Evolutionary conservation across 2,797 vertebrate genomes (phyloP), one percentile per base, ranked within the genome.

Genomic region (Pangasius macronema): DNA sequence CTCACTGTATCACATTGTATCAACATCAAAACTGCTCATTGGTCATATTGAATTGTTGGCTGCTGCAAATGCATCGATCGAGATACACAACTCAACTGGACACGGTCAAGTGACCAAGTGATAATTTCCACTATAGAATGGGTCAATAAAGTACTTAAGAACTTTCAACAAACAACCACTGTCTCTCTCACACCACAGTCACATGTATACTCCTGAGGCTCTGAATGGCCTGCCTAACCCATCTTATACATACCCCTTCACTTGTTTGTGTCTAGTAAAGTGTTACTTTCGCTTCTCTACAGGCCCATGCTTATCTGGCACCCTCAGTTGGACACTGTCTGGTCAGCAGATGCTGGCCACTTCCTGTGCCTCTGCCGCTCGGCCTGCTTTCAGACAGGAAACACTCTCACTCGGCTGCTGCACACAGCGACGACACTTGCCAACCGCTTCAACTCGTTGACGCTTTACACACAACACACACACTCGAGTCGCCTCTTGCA

Each of bases 321-420:
- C 92, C 93, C 92, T 92, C 92, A 87, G 91, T 92, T 91, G 91
- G 89, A 88, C 89, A 83, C 87, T 82, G 82, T 91, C 87, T 88
- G 90, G 91, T 92, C 89, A 92, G 87, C 87, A 91, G 92, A 91
- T 63, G 90, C 92, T 95, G 95, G 94, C 95, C 95, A 96, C 96
- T 96, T 96, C 95, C 95, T 95, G 92, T 90, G 91, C 70, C 83
- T 85, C 83, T 87, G 85, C 83, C 86, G 87, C 84, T 57, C 83
- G 46, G 63, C 39, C 88, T 90, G 86, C 87, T 86, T 86, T 90
- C 84, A 88, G 88, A 89, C 87, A 89, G 88, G 88, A 91, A 88
- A 76, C 70, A 85, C 84, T 61, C 73, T 22, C 22, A 86, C 67
- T 53, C 80, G 77, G 90, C 91, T 82, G 61, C 82, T 84, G 88